Evolutionary conservation across 2,888 invertebrate species (phyloP).

Genomic region (Conchocele bisecta): DNA sequence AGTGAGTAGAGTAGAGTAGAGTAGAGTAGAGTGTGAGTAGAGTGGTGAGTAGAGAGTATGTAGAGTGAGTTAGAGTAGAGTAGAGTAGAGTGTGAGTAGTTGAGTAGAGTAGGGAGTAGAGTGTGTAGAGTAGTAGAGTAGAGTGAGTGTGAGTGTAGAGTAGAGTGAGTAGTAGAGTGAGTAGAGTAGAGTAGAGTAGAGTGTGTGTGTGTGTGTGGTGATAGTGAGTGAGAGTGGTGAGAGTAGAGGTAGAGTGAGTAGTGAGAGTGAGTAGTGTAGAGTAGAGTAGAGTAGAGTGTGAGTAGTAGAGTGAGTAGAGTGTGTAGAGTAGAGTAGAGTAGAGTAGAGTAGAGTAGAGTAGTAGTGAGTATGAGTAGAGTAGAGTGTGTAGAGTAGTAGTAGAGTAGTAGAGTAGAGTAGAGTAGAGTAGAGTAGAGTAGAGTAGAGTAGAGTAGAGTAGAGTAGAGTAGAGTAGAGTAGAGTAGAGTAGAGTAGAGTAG

Average conservation of each 20-base stretch:
- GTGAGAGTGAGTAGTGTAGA: too few relatives aligned
- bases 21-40: background rate
- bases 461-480: slow-evolving; percentile 29
- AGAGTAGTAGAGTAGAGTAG: slow-evolving; percentile 20
- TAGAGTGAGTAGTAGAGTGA: background rate
- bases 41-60: too few relatives aligned
- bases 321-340: slow-evolving; percentile 11
- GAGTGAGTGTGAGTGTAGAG: background rate
- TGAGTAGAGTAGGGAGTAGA: background rate
- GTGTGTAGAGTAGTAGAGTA: background rate
- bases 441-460: slow-evolving; percentile 14
- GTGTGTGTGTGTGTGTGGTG: background rate
- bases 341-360: slow-evolving; percentile 23
- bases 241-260: too few relatives aligned
- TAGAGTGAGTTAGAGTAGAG: too few relatives aligned
- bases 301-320: background rate
- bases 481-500: slow-evolving; percentile 1
- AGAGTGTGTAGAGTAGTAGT: too few relatives aligned
- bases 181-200: too few relatives aligned
- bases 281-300: background rate
- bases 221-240: background rate
- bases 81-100: background rate
- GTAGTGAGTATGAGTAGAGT: slow-evolving; percentile 21
- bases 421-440: slow-evolving; percentile 27
- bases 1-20: background rate